A percentile compares a stretch with the other conserved stretches of the same genome.
Conservation (phyloP, 2,888 invertebrate genomes). For the Neocrepidodera transversa region DNA sequence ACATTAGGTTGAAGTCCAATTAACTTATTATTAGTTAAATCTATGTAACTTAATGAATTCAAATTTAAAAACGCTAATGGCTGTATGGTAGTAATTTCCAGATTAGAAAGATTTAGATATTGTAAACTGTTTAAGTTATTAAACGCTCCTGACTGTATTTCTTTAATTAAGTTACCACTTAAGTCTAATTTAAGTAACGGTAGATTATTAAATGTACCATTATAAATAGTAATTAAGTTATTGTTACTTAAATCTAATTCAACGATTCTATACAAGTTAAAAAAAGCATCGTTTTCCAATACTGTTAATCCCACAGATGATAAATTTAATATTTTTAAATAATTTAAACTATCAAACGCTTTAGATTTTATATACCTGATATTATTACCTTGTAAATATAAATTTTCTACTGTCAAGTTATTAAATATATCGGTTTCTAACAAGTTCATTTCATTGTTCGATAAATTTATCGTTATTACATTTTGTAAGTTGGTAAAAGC, state of each 20-base stretch:
- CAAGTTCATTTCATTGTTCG: constrained; percentile 3
- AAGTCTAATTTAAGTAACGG: neutral
- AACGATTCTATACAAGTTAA: constrained; percentile 1
- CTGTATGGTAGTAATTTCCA: neutral
- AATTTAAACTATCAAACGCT: constrained; percentile 16
- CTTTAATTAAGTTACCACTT: neutral
- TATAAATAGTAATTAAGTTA: neutral
- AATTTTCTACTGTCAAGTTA: constrained; percentile 4
- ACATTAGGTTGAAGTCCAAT: constrained; percentile 4
- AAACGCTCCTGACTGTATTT: constrained; percentile 5
- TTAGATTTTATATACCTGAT: constrained; percentile 11
- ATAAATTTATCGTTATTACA: constrained; percentile 15
- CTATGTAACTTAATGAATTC: neutral
- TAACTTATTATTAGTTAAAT: constrained; percentile 20
- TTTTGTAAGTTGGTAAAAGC: constrained; percentile 1
- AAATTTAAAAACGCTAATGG: constrained; percentile 11
- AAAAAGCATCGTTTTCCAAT: constrained; percentile 18
- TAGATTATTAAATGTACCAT: constrained; percentile 1
- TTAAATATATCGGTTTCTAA: constrained; percentile 9
- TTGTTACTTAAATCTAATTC: constrained; percentile 14
- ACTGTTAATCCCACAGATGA: constrained; percentile 10
- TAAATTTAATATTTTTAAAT: constrained; percentile 9
- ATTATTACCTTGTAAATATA: constrained; percentile 5
- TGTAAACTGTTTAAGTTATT: neutral
- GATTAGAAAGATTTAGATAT: constrained; percentile 5